Evolutionary conservation across 2,888 invertebrate species (phyloP).

Genomic region (Atherix ibis): DNA sequence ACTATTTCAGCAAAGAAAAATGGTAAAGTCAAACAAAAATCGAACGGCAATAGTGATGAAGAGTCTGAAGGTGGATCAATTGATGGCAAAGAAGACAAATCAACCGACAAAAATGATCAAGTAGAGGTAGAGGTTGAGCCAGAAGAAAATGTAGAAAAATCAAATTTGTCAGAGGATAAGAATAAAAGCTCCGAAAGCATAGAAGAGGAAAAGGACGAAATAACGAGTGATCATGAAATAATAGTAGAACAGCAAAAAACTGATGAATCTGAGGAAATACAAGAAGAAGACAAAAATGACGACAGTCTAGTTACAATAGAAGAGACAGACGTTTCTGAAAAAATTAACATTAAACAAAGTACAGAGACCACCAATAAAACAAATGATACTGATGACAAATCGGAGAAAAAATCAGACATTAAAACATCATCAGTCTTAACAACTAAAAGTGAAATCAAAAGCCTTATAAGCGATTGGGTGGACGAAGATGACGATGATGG

Average conservation of each 20-base stretch:
- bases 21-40: no score
- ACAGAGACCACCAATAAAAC: background rate
- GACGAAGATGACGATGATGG: constrained; percentile 29
- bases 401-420: background rate
- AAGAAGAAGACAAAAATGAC: background rate
- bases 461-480: constrained; percentile 30
- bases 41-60: no score
- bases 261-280: constrained; percentile 3
- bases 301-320: constrained; percentile 1
- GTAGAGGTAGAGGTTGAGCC: background rate
- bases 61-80: no score
- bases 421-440: background rate
- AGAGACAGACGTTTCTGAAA: constrained; percentile 35
- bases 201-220: constrained; percentile 6
- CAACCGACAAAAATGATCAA: background rate
- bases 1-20: no score
- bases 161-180: constrained; percentile 2
- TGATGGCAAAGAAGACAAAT: constrained; percentile 1
- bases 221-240: constrained; percentile 9
- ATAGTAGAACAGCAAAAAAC: constrained; percentile 13
- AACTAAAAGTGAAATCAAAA: constrained; percentile 10
- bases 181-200: constrained; percentile 4
- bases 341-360: constrained; percentile 8
- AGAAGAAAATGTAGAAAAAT: constrained; percentile 8
- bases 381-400: background rate